These are phyloP conservation scores for Nemotelus nigrinus DNA, from an alignment of 2,888 invertebrate species.

Conservation along the genomic window DNA sequence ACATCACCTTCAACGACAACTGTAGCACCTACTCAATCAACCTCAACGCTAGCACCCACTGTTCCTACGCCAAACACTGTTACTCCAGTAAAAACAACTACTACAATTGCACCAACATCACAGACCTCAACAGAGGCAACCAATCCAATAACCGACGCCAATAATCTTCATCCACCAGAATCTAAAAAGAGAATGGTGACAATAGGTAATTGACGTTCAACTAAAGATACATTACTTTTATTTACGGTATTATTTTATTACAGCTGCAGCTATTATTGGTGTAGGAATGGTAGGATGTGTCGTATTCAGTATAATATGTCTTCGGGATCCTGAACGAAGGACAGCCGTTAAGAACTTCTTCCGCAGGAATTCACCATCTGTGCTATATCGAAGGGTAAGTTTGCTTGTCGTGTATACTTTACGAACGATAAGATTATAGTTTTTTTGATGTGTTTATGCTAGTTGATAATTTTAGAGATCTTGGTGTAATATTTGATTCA, in stretches of 20 bases:
- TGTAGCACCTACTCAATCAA: neutral
- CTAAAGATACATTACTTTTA: neutral
- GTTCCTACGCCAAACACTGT: neutral
- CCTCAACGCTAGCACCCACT: neutral
- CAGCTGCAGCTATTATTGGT: conserved; percentile 1
- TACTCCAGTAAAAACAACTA: neutral
- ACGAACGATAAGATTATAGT: too few species aligned
- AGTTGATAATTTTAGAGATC: too few species aligned
- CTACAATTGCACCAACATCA: neutral
- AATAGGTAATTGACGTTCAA: neutral
- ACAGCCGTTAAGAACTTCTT: conserved; percentile 25
- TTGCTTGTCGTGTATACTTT: too few species aligned
- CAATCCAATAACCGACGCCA: neutral
- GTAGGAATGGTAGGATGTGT: conserved; percentile 5
- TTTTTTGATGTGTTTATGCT: too few species aligned
- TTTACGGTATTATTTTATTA: neutral
- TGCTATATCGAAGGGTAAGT: conserved; percentile 60
- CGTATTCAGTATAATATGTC: conserved; percentile 5
- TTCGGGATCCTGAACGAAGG: conserved; percentile 21
- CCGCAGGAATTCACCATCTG: conserved; percentile 49
- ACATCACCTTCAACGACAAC: neutral
- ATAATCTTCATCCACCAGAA: neutral
- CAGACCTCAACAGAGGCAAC: neutral
- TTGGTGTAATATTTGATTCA: too few species aligned
- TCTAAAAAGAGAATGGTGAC: conserved; percentile 1